A percentile compares a stretch with the other conserved stretches of the same genome.
phyloP scores from a whole-genome alignment of 2,113 vertebrate genomes.

The Sturnira hondurensis region DNA sequence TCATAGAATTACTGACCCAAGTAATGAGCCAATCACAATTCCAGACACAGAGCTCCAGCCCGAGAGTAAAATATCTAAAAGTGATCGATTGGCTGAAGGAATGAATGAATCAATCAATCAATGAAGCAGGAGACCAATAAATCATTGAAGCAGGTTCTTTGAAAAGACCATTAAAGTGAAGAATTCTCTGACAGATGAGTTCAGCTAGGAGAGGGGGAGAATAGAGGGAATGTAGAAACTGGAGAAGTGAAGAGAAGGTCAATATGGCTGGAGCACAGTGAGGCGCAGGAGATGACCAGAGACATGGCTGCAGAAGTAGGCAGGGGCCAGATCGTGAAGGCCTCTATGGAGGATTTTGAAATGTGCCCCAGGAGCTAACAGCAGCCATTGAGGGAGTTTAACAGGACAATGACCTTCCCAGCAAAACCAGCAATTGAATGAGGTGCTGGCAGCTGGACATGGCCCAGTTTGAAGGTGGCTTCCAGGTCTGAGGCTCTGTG shows the following conservation, averaged over 20 bases:
- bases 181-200: neutral
- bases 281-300: neutral
- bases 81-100: neutral
- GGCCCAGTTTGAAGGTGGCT: neutral
- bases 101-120: neutral
- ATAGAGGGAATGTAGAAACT: neutral
- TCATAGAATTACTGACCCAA: neutral
- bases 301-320: neutral
- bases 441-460: neutral
- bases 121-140: neutral
- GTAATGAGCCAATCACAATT: neutral
- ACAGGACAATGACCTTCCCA: neutral
- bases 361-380: neutral
- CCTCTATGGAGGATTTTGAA: neutral
- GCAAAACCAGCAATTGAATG: neutral
- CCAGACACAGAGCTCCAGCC: neutral
- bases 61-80: neutral
- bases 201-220: neutral
- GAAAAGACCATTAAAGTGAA: neutral
- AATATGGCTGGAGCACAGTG: accelerated
- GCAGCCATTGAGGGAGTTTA: neutral
- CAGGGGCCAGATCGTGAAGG: neutral
- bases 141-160: neutral
- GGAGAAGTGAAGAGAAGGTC: neutral
- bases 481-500: neutral